A percentile compares a stretch with the other conserved stretches of the same genome.
phyloP scores from a whole-genome alignment of 2,113 vertebrate species.

The Columba janthina region DNA sequence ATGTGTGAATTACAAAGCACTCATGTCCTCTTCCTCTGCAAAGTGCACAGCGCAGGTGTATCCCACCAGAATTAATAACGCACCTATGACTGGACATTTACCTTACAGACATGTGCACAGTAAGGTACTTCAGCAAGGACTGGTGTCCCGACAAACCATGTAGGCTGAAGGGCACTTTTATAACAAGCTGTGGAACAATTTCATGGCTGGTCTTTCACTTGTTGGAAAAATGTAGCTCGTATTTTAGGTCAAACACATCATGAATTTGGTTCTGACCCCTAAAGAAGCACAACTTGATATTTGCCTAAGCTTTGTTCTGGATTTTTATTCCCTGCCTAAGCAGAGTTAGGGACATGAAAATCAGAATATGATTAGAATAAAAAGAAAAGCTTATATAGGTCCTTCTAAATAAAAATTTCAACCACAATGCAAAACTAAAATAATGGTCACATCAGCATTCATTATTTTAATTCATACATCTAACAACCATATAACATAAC shows the following conservation, averaged over 20 bases:
- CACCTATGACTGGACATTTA: not conserved
- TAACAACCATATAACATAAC: not conserved
- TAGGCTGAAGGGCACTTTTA: not conserved
- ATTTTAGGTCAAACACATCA: not conserved
- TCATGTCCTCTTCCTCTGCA: not conserved
- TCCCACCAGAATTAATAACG: not conserved
- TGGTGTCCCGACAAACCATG: not conserved
- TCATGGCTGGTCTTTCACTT: not conserved
- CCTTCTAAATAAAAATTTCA: not conserved
- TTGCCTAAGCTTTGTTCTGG: not conserved
- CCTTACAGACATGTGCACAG: not conserved
- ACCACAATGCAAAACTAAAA: not conserved
- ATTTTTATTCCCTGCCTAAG: not conserved
- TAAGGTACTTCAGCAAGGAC: not conserved
- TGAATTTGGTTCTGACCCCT: not conserved
- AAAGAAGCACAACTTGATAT: not conserved
- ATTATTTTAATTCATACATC: not conserved
- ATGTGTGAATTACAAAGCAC: not conserved
- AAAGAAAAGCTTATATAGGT: rapidly evolving
- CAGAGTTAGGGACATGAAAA: not conserved
- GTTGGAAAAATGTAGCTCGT: not conserved
- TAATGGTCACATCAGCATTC: not conserved
- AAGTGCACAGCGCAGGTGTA: not conserved
- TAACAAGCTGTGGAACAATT: not conserved
- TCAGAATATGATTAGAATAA: not conserved